Evolutionary conservation across 2,113 vertebrate species (phyloP).

Genomic region (Pelobates fuscus): DNA sequence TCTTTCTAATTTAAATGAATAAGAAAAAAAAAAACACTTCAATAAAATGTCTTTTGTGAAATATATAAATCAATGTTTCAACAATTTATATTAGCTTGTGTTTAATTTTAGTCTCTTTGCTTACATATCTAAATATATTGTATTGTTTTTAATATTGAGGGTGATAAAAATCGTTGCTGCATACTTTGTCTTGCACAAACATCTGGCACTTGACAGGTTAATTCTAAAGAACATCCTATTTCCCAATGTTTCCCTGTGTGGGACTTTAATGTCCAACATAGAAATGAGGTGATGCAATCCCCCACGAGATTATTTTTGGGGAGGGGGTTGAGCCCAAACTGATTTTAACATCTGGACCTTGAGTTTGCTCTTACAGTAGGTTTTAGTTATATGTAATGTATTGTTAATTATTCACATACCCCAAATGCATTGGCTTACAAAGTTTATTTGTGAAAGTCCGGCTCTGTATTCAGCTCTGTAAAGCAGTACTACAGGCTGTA

Average conservation of each 20-base stretch:
- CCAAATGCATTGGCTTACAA: not conserved
- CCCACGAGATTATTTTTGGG: not conserved
- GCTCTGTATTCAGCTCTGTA: not conserved
- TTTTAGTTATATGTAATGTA: not conserved
- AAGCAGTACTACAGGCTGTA: not conserved
- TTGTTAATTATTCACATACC: not conserved
- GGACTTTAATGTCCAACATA: not conserved
- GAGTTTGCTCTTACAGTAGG: not conserved
- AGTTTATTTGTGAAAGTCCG: not conserved
- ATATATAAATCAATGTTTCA: not conserved
- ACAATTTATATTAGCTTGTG: not conserved
- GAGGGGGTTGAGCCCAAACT: not conserved
- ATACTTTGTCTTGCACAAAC: not conserved
- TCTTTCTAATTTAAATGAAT: not conserved
- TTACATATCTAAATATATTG: no score
- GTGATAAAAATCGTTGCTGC: not conserved
- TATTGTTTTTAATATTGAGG: not conserved
- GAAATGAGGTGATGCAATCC: not conserved
- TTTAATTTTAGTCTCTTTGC: not conserved
- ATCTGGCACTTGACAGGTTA: not conserved
- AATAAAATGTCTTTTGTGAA: not conserved
- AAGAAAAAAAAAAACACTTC: not conserved
- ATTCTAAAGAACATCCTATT: not conserved
- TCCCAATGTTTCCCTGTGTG: not conserved
- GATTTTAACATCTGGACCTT: slow-evolving; percentile 4